Evolutionary conservation across 2,113 vertebrate species (phyloP).

Genomic region (Odobenus rosmarus): DNA sequence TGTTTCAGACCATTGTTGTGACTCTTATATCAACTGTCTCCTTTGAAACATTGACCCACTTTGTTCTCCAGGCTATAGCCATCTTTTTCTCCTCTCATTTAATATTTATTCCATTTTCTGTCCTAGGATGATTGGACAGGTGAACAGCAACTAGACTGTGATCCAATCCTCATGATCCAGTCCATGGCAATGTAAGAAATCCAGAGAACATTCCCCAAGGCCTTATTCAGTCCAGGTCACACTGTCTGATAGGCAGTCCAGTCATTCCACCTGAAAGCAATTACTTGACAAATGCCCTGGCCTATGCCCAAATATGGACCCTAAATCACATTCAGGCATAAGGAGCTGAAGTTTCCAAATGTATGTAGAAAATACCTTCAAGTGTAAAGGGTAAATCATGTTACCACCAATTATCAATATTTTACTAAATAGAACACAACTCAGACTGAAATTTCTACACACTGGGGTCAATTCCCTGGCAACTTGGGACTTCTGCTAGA

Average conservation of each 20-base stretch:
- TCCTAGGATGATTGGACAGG: background rate
- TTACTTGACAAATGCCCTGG: background rate
- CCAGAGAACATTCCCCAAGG: background rate
- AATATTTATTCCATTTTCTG: background rate
- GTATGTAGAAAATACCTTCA: background rate
- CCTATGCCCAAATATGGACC: too few relatives aligned
- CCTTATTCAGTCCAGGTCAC: background rate
- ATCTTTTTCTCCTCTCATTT: background rate
- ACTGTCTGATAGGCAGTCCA: background rate
- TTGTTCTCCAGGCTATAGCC: background rate
- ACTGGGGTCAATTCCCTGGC: background rate
- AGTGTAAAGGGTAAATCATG: background rate
- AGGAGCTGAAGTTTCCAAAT: background rate
- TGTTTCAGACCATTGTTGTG: too few relatives aligned
- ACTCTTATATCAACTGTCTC: background rate
- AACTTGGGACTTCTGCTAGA: background rate
- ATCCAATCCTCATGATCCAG: background rate
- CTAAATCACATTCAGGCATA: background rate
- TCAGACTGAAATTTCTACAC: background rate
- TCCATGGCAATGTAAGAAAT: background rate
- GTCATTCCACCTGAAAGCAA: background rate
- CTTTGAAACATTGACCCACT: background rate
- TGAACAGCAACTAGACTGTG: background rate
- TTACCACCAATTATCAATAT: background rate
- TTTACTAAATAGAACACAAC: background rate